phyloP scores from a whole-genome alignment of 2,888 invertebrate genomes.

The Drosophila picticornis region DNA sequence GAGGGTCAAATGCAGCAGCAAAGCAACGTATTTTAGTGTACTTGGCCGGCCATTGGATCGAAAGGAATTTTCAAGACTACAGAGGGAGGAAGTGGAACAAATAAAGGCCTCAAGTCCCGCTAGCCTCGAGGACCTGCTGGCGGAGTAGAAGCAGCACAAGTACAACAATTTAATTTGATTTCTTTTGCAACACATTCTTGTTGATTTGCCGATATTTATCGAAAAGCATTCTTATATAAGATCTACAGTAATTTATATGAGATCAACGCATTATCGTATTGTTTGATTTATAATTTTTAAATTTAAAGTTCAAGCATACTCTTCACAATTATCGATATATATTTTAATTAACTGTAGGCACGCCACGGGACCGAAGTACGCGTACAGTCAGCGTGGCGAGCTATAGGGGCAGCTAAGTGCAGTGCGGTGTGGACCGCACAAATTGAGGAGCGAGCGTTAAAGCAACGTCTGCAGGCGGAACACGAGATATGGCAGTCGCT shows the following conservation, averaged over 20 bases:
- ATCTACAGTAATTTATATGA: no score
- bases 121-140: slow-evolving; percentile 49
- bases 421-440: slow-evolving; percentile 88
- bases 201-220: no score
- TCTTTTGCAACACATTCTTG: no score
- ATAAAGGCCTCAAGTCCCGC: slow-evolving; percentile 49
- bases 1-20: slow-evolving; percentile 10
- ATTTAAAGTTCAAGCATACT: no score
- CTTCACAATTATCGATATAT: not conserved
- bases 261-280: no score
- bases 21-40: slow-evolving; percentile 66
- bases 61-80: slow-evolving; percentile 60
- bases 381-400: slow-evolving; percentile 81
- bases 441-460: slow-evolving; percentile 92
- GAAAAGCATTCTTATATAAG: no score
- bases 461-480: slow-evolving; percentile 89
- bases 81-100: slow-evolving; percentile 52
- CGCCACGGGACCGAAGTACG: slow-evolving; percentile 78
- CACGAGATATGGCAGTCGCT: slow-evolving; percentile 88
- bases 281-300: no score
- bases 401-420: slow-evolving; percentile 88
- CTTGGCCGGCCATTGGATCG: slow-evolving; percentile 68
- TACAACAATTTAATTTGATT: slow-evolving; percentile 7
- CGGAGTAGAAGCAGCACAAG: slow-evolving; percentile 40
- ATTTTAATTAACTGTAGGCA: slow-evolving; percentile 17